A percentile compares a stretch with the other conserved stretches of the same genome.
phyloP scores from a whole-genome alignment of 2,888 invertebrate genomes.

The Mystacides longicornis region DNA sequence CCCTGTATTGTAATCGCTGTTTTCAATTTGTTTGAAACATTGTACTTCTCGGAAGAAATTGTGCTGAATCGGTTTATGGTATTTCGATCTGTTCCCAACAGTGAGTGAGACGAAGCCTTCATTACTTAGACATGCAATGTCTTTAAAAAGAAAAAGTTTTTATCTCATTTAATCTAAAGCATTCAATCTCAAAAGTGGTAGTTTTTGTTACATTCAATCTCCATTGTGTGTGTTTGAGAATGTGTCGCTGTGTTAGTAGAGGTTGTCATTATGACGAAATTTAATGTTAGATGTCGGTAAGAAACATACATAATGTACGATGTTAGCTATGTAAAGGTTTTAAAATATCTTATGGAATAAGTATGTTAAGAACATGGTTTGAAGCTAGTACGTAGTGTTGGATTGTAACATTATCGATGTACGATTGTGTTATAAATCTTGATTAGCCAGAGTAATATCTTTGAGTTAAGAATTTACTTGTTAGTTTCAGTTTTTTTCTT shows the following conservation, averaged over 20 bases:
- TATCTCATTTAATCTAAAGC: background rate
- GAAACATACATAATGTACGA: background rate
- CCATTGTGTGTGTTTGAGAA: background rate
- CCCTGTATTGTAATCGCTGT: too few species aligned
- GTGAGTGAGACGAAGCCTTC: background rate
- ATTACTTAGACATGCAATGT: background rate
- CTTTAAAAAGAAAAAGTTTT: too few species aligned
- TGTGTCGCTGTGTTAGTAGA: background rate
- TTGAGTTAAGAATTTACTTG: too few species aligned
- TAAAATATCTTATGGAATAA: background rate
- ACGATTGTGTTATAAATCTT: background rate
- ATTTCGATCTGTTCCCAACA: too few species aligned
- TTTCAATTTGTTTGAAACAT: too few species aligned
- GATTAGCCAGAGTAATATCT: too few species aligned
- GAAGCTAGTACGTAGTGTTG: background rate
- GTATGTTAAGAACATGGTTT: background rate
- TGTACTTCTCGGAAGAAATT: too few species aligned
- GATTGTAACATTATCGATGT: background rate
- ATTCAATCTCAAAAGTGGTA: background rate
- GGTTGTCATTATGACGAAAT: too few species aligned
- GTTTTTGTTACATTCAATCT: background rate
- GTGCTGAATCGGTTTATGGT: too few species aligned
- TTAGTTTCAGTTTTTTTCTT: too few species aligned
- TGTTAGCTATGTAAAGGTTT: background rate
- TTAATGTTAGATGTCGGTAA: background rate